Conservation (phyloP, 1,140 invertebrate species). For the Heliconius melpomene region DNA sequence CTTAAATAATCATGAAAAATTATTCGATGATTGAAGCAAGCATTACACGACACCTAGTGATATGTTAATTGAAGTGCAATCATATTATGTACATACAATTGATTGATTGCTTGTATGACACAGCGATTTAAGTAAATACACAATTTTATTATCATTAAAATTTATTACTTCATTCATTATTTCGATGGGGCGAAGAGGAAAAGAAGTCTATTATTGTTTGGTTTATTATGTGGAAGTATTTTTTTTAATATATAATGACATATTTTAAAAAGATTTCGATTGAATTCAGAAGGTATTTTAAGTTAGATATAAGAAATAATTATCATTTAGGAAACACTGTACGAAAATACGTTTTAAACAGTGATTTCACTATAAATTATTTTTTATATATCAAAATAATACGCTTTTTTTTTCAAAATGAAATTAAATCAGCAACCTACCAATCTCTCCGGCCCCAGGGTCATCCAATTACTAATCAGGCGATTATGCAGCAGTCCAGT, state of each 20-base stretch:
- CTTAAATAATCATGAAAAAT: neutral
- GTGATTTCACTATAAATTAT: too few species aligned
- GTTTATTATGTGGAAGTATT: too few species aligned
- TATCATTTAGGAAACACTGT: too few species aligned
- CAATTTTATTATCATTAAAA: neutral
- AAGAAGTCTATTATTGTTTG: neutral
- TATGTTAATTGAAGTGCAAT: slow-evolving; percentile 3
- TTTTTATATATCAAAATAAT: too few species aligned
- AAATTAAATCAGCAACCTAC: neutral
- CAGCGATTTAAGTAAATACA: neutral
- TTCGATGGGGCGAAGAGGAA: neutral
- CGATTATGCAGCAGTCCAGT: slow-evolving; percentile 47
- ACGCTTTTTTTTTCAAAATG: too few species aligned
- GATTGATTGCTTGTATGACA: neutral
- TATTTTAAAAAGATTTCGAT: too few species aligned
- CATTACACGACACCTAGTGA: neutral
- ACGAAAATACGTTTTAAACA: too few species aligned
- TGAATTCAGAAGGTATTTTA: too few species aligned
- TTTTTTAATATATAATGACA: too few species aligned
- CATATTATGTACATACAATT: slow-evolving; percentile 4
- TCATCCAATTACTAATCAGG: slow-evolving; percentile 39
- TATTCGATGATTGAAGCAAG: neutral
- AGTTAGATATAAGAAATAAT: too few species aligned
- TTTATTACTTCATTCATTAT: neutral
- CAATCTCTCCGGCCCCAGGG: neutral